These are phyloP conservation scores for Platysternon megacephalum DNA, from an alignment of 2,113 vertebrate species.

Conservation along the genomic window DNA sequence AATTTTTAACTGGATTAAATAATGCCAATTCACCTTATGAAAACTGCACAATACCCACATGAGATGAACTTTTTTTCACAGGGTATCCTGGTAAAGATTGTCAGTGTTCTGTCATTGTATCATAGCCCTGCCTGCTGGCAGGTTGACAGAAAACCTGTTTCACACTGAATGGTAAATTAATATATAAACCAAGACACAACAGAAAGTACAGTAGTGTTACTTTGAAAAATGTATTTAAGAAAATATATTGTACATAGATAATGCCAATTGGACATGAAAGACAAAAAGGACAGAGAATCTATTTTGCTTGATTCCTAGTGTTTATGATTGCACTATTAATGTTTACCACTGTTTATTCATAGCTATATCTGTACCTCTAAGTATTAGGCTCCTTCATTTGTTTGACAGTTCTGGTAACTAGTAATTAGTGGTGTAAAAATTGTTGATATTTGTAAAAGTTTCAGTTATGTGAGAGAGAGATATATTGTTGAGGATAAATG, in stretches of 20 bases:
- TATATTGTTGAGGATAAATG: conserved; percentile 38
- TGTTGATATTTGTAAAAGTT: conserved; percentile 38
- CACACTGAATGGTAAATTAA: conserved; percentile 36
- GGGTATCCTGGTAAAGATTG: neutral
- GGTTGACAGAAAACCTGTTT: conserved; percentile 25
- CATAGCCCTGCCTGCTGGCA: neutral
- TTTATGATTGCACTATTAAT: conserved; percentile 48
- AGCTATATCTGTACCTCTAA: conserved; percentile 26
- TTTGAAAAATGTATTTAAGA: conserved; percentile 41
- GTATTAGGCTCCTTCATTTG: conserved; percentile 46
- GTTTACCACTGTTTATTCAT: conserved; percentile 52
- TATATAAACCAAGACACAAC: neutral
- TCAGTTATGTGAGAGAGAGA: conserved; percentile 33
- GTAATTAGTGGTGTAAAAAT: conserved; percentile 36
- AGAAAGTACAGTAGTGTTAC: conserved; percentile 11
- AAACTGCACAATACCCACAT: neutral
- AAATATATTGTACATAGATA: neutral
- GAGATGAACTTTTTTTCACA: neutral
- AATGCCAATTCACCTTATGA: neutral
- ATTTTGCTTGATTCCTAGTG: conserved; percentile 46
- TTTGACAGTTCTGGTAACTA: conserved; percentile 60
- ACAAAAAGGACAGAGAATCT: conserved; percentile 1
- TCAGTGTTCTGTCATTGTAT: neutral
- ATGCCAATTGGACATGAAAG: conserved; percentile 11
- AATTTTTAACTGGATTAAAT: neutral